Percentiles rank a stretch among this genome's conserved stretches.
Evolutionary conservation across 64 coral and sea anemone species (phyloP).

Genomic region (Stichodactyla helianthus): DNA sequence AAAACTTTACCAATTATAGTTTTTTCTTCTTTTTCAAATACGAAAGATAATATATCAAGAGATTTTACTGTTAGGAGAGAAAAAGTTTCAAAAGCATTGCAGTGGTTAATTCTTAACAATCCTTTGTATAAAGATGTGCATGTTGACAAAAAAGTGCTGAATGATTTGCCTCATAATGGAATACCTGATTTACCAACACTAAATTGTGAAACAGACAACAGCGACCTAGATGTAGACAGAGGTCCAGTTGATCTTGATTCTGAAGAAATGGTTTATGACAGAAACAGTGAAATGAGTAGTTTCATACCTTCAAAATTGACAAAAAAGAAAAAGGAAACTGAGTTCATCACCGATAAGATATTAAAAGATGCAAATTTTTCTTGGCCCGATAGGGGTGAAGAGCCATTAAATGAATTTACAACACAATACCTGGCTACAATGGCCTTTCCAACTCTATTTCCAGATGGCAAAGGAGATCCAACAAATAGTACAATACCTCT

Average conservation of each 20-base stretch:
- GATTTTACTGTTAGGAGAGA: constrained; percentile 16
- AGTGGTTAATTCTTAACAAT: constrained; percentile 19
- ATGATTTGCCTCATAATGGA: neutral
- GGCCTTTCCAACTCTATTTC: constrained; percentile 32
- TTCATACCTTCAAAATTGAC: constrained; percentile 5
- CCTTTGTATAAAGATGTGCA: constrained; percentile 18
- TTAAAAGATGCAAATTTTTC: neutral
- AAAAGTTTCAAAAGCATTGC: constrained; percentile 8
- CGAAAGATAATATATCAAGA: constrained; percentile 13
- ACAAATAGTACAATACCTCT: neutral
- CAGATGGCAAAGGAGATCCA: constrained; percentile 22
- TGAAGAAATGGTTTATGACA: constrained; percentile 15
- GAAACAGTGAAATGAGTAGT: constrained; percentile 27
- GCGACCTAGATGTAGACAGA: too few relatives aligned
- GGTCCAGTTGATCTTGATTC: constrained; percentile 28
- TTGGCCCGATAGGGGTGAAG: neutral
- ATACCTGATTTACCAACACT: too few relatives aligned
- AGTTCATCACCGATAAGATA: constrained; percentile 10
- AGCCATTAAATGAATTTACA: constrained; percentile 27
- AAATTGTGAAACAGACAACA: too few relatives aligned
- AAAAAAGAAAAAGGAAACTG: neutral
- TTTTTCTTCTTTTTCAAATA: neutral
- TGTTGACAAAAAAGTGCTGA: neutral
- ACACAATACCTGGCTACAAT: constrained; percentile 1
- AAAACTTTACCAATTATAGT: constrained; percentile 36